A percentile compares a stretch with the other conserved stretches of the same genome.
phyloP scores from a whole-genome alignment of 2,888 invertebrate species.

The Eutolmus rufibarbis region DNA sequence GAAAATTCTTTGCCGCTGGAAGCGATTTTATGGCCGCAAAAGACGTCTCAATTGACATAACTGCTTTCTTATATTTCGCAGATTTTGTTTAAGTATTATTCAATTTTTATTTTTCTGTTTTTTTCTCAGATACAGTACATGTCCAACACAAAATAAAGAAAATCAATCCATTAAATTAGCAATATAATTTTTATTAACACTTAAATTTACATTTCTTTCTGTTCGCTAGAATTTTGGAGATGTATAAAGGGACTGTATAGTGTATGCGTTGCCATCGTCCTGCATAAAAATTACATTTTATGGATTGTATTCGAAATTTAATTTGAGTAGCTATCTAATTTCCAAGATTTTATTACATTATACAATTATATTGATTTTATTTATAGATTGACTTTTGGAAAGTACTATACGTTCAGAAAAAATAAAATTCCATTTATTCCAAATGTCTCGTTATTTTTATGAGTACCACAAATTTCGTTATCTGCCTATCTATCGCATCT shows the following conservation, averaged over 20 bases:
- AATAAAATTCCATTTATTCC: no score
- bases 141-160: not conserved
- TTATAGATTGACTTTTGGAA: not conserved
- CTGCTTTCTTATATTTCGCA: not conserved
- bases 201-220: not conserved
- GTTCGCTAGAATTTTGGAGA: not conserved
- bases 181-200: not conserved
- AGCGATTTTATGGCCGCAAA: not conserved
- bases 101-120: not conserved
- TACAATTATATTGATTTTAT: not conserved
- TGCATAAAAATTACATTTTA: not conserved
- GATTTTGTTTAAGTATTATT: not conserved
- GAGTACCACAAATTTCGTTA: no score
- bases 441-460: no score
- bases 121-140: no score
- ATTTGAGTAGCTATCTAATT: not conserved
- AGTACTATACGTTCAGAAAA: not conserved
- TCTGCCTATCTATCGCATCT: no score
- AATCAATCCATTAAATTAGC: not conserved
- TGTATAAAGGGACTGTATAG: not conserved
- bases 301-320: not conserved
- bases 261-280: not conserved
- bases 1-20: not conserved
- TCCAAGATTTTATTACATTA: not conserved
- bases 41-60: not conserved